These are phyloP conservation scores for Hypolimnas misippus DNA, from an alignment of 2,888 invertebrate species.

Conservation along the genomic window DNA sequence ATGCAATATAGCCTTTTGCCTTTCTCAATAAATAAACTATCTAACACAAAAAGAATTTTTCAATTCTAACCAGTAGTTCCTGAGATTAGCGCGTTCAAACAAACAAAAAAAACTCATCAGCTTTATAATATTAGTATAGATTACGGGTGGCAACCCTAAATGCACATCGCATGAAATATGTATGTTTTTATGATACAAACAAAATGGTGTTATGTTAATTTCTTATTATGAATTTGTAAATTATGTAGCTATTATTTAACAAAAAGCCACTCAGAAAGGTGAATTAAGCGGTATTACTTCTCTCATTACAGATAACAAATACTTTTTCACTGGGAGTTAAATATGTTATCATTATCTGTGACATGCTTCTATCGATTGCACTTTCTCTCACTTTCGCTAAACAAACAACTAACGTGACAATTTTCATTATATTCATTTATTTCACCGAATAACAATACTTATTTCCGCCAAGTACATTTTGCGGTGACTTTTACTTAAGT, in stretches of 20 bases:
- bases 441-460: slow-evolving; percentile 23
- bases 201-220: slow-evolving; percentile 10
- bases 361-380: slow-evolving; percentile 15
- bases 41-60: no score
- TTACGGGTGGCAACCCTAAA: no score
- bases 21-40: no score
- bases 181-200: slow-evolving; percentile 11
- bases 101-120: no score
- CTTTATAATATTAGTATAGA: no score
- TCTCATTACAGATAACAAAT: slow-evolving; percentile 15
- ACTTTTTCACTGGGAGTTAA: background rate
- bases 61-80: no score
- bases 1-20: no score
- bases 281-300: background rate
- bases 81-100: no score
- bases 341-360: background rate
- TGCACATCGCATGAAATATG: slow-evolving; percentile 8
- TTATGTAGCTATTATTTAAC: slow-evolving; percentile 16
- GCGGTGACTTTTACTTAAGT: slow-evolving; percentile 24
- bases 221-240: slow-evolving; percentile 18
- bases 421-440: slow-evolving; percentile 23
- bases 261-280: background rate
- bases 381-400: slow-evolving; percentile 40
- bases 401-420: slow-evolving; percentile 27
- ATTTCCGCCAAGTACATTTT: slow-evolving; percentile 25